phyloP scores from a whole-genome alignment of 2,797 vertebrate species.

The Myotis planiceps region DNA sequence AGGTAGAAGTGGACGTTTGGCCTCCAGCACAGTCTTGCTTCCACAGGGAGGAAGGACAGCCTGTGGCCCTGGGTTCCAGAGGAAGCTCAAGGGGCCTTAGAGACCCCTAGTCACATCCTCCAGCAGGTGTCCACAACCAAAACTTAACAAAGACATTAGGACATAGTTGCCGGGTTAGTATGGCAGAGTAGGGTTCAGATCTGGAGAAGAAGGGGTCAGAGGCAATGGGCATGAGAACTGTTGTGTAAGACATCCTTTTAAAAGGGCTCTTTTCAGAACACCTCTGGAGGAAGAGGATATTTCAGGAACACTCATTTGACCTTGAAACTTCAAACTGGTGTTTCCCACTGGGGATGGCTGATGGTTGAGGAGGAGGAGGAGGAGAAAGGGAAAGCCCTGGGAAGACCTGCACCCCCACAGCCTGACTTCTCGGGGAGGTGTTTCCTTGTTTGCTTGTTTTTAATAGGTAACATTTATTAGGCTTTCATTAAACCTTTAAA shows the following conservation, averaged over 20 bases:
- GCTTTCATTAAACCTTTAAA: not conserved
- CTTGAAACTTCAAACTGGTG: constrained; percentile 6
- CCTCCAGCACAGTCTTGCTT: not conserved
- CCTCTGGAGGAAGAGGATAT: not conserved
- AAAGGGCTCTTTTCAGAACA: not conserved
- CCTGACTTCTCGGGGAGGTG: not conserved
- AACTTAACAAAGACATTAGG: not conserved
- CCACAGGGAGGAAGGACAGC: not conserved
- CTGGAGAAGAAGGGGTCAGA: not conserved
- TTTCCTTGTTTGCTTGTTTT: not conserved
- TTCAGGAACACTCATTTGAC: constrained; percentile 18
- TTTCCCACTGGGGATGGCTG: not conserved
- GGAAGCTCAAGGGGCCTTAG: not conserved
- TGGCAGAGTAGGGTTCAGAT: not conserved
- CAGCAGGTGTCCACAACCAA: not conserved
- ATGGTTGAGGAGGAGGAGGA: not conserved
- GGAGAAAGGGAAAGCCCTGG: not conserved
- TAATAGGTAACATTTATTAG: not conserved
- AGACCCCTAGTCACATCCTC: not conserved
- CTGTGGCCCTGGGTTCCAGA: not conserved
- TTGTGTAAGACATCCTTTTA: not conserved
- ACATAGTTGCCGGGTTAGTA: not conserved
- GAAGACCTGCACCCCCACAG: not conserved
- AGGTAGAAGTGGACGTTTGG: not conserved
- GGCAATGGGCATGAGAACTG: not conserved